Evolutionary conservation across 2,797 vertebrate species (phyloP).

Genomic region (Alcedo quadribrachys): DNA sequence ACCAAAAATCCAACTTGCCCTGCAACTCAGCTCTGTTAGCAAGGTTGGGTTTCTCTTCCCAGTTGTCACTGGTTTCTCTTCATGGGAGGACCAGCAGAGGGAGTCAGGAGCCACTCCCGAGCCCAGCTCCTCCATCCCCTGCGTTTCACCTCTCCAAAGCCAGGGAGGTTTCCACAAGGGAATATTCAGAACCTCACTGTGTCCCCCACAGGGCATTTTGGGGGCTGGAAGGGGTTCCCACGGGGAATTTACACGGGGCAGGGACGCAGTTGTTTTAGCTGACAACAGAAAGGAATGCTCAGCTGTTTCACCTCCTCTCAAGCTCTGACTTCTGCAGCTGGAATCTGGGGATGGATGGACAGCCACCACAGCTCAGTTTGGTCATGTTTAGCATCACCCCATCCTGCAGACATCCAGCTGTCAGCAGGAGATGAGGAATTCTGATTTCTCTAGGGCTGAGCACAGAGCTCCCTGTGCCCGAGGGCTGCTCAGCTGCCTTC

Average conservation of each 20-base stretch:
- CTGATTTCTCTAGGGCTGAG: not conserved
- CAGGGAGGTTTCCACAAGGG: rapidly evolving
- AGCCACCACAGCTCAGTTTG: rapidly evolving
- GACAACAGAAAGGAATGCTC: not conserved
- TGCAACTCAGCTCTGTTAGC: not conserved
- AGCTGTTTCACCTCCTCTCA: not conserved
- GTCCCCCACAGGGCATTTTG: too few relatives aligned
- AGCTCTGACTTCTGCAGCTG: not conserved
- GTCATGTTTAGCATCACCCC: not conserved
- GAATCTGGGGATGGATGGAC: too few relatives aligned
- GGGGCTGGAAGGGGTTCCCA: not conserved
- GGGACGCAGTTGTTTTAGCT: not conserved
- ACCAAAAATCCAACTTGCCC: not conserved
- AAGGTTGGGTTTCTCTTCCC: not conserved
- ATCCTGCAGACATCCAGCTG: not conserved
- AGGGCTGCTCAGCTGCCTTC: not conserved
- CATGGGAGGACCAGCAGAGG: conserved; percentile 55
- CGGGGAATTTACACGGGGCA: not conserved
- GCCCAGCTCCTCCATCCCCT: not conserved
- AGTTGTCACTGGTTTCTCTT: not conserved
- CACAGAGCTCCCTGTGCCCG: not conserved
- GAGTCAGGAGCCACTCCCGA: not conserved
- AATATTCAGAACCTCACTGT: not conserved
- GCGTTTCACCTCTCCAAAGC: not conserved
- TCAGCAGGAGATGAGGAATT: not conserved